These are phyloP conservation scores for Chorisops tibialis DNA, from an alignment of 2,888 invertebrate genomes.

Conservation along the genomic window DNA sequence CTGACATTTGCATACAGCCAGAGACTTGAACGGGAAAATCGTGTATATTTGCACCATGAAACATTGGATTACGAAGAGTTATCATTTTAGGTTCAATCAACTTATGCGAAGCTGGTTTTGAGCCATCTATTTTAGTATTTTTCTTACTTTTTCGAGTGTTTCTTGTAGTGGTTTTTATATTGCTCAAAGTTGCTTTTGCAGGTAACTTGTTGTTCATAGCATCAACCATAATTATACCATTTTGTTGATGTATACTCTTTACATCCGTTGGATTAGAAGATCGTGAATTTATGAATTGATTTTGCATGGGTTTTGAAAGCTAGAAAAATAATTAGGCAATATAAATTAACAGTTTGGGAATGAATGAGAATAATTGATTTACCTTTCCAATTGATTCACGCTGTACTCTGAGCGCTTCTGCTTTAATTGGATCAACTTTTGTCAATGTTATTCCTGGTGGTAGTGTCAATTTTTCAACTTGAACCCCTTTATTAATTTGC, in stretches of 20 bases:
- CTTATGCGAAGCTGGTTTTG: slow-evolving; percentile 39
- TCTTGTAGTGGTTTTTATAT: background rate
- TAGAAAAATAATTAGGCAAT: slow-evolving; percentile 21
- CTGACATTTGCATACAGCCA: slow-evolving; percentile 35
- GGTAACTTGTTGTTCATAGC: slow-evolving; percentile 41
- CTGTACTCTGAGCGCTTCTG: slow-evolving; percentile 48
- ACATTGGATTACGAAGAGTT: slow-evolving; percentile 75
- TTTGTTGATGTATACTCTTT: slow-evolving; percentile 39
- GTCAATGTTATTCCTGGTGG: slow-evolving; percentile 81
- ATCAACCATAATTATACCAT: slow-evolving; percentile 51
- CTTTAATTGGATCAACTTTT: slow-evolving; percentile 60
- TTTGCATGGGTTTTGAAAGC: slow-evolving; percentile 34
- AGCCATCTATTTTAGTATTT: slow-evolving; percentile 36
- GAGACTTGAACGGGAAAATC: slow-evolving; percentile 52
- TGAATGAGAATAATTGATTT: background rate
- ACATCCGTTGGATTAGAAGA: slow-evolving; percentile 13
- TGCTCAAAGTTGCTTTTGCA: background rate
- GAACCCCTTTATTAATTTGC: slow-evolving; percentile 51
- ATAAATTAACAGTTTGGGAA: no score
- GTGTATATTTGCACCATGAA: slow-evolving; percentile 53
- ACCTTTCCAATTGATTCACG: slow-evolving; percentile 50
- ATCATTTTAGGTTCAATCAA: slow-evolving; percentile 63
- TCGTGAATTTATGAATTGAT: slow-evolving; percentile 11
- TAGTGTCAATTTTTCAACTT: slow-evolving; percentile 62
- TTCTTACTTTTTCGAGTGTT: slow-evolving; percentile 46